A percentile compares a stretch with the other conserved stretches of the same genome.
Evolutionary conservation across 2,113 vertebrate genomes (phyloP).

Genomic region (Taurulus bubalis): DNA sequence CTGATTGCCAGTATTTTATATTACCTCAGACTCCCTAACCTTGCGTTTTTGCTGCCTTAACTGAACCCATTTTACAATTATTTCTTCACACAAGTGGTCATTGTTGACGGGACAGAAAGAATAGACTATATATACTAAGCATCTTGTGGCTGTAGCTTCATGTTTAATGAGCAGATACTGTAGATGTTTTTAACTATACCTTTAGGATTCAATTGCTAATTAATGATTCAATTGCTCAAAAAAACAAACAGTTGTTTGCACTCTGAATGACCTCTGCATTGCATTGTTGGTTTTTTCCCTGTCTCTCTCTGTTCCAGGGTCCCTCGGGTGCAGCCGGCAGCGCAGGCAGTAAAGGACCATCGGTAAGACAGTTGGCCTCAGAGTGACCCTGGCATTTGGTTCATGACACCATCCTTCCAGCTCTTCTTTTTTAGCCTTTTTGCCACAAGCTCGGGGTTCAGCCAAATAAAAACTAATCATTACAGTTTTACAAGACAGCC

Average conservation of each 20-base stretch:
- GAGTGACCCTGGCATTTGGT: constrained; percentile 13
- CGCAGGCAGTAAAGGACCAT: constrained; percentile 78
- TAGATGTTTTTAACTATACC: neutral
- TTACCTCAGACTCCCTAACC: neutral
- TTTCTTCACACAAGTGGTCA: neutral
- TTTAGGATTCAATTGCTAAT: neutral
- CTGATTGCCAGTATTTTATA: neutral
- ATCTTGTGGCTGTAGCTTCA: neutral
- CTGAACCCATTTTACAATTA: neutral
- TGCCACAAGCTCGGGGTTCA: constrained; percentile 19
- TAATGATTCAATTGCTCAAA: too few relatives aligned
- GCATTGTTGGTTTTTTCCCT: constrained; percentile 32
- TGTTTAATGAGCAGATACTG: neutral
- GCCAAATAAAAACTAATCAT: constrained; percentile 44
- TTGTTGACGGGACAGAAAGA: neutral
- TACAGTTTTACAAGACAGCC: constrained; percentile 50
- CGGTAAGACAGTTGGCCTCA: constrained; percentile 75
- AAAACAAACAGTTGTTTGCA: neutral
- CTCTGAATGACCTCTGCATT: constrained; percentile 23
- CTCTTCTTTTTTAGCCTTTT: neutral
- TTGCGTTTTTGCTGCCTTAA: neutral
- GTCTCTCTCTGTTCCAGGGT: constrained; percentile 80
- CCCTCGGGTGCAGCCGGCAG: constrained; percentile 77
- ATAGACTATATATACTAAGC: too few relatives aligned
- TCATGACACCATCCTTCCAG: constrained; percentile 36